Conservation (phyloP, 37 sponge, comb jelly and placozoan species). For the Bolinopsis microptera region DNA sequence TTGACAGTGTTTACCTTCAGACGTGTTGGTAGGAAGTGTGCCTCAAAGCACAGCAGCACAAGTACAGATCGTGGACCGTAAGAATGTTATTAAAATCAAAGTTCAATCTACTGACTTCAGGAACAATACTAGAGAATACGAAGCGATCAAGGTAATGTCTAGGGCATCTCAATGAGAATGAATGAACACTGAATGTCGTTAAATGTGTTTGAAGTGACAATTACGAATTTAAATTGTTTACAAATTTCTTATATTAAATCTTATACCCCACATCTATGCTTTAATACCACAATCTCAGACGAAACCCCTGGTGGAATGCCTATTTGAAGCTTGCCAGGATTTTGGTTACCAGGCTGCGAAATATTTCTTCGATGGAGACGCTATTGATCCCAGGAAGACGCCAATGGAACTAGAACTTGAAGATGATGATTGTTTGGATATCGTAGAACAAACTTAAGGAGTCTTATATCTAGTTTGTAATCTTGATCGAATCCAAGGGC, state of each 20-base stretch:
- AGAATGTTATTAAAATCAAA: slow-evolving; percentile 12
- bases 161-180: no score
- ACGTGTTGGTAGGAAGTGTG: slow-evolving; percentile 13
- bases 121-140: slow-evolving; percentile 11
- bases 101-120: slow-evolving; percentile 17
- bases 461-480: neutral
- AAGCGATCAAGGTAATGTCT: slow-evolving; percentile 44
- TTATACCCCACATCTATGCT: no score
- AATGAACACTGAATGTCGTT: no score
- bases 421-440: slow-evolving; percentile 55
- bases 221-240: no score
- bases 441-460: slow-evolving; percentile 33
- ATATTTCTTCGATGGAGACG: slow-evolving; percentile 27
- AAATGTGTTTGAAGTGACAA: no score
- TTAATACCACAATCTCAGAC: no score
- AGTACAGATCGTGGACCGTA: neutral
- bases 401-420: slow-evolving; percentile 13
- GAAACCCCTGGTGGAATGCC: slow-evolving; percentile 13
- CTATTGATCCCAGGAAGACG: slow-evolving; percentile 13
- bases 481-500: neutral
- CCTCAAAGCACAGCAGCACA: neutral
- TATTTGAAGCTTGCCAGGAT: neutral
- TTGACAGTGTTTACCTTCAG: no score
- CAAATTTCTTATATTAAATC: no score
- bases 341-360: slow-evolving; percentile 59